A percentile compares a stretch with the other conserved stretches of the same genome.
Conservation (phyloP, 2,888 invertebrate species). For the Imbricaverruca yamaguchii region DNA sequence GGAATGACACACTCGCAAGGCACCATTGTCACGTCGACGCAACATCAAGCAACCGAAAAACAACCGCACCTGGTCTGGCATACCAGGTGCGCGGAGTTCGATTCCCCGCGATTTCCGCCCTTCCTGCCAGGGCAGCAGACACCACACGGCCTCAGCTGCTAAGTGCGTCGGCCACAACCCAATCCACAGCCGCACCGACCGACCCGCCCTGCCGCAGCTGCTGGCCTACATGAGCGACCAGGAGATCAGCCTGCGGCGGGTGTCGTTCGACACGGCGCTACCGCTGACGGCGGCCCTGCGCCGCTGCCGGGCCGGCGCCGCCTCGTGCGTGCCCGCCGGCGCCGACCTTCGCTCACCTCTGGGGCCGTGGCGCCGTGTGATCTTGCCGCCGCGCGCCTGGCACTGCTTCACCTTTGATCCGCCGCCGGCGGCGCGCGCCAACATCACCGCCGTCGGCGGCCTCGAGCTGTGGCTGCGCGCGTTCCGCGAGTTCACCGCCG, state of each 20-base stretch:
- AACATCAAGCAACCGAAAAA: too few relatives aligned
- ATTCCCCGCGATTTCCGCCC: too few relatives aligned
- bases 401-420: not conserved
- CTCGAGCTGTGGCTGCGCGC: not conserved
- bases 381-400: not conserved
- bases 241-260: not conserved
- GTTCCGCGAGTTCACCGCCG: not conserved
- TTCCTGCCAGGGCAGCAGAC: too few relatives aligned
- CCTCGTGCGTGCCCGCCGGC: not conserved
- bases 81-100: too few relatives aligned
- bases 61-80: too few relatives aligned
- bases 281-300: not conserved
- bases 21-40: too few relatives aligned
- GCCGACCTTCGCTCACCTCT: not conserved
- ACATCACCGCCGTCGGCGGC: not conserved
- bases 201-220: not conserved
- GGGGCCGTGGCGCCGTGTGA: not conserved
- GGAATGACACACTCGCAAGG: too few relatives aligned
- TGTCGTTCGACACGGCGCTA: not conserved
- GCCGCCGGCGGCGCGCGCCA: not conserved
- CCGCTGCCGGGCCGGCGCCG: not conserved
- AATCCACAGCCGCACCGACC: too few relatives aligned
- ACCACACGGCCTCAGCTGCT: too few relatives aligned
- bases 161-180: too few relatives aligned
- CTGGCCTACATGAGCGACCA: not conserved